Percentiles rank a stretch among this genome's conserved stretches.
phyloP scores from a whole-genome alignment of 2,113 vertebrate genomes.

The Passerina amoena region DNA sequence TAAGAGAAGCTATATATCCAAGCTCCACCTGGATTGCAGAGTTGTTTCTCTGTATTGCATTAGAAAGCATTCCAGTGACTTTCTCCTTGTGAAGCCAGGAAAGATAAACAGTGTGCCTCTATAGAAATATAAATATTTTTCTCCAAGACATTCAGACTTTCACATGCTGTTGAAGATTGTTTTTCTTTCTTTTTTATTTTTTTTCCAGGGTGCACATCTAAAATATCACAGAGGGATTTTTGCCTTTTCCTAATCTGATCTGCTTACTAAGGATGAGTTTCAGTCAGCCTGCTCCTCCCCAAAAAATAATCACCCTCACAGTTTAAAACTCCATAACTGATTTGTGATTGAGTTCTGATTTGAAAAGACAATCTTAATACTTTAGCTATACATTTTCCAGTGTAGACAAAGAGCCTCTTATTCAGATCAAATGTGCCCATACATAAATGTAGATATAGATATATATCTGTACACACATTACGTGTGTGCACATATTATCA shows the following conservation, averaged over 20 bases:
- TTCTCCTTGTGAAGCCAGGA: neutral
- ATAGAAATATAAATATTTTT: conserved; percentile 33
- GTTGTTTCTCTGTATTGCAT: neutral
- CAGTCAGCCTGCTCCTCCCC: neutral
- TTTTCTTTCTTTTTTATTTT: neutral
- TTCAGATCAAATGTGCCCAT: neutral
- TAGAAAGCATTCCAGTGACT: neutral
- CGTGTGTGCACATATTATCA: neutral
- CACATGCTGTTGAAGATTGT: neutral
- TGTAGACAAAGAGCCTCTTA: neutral
- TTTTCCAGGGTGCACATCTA: neutral
- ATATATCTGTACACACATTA: neutral
- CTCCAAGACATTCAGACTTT: neutral
- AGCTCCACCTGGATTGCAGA: neutral
- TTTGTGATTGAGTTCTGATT: neutral
- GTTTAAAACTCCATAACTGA: neutral
- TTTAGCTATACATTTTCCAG: neutral
- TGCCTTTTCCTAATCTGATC: neutral
- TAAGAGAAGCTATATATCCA: neutral
- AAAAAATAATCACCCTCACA: neutral
- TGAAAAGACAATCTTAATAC: neutral
- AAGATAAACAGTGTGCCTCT: neutral
- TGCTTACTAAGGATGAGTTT: neutral
- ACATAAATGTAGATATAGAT: neutral
- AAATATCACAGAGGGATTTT: neutral